Evolutionary conservation across 2,113 vertebrate genomes (phyloP), one percentile per base, ranked within the genome.

Genomic region (Ardeotis arabs): DNA sequence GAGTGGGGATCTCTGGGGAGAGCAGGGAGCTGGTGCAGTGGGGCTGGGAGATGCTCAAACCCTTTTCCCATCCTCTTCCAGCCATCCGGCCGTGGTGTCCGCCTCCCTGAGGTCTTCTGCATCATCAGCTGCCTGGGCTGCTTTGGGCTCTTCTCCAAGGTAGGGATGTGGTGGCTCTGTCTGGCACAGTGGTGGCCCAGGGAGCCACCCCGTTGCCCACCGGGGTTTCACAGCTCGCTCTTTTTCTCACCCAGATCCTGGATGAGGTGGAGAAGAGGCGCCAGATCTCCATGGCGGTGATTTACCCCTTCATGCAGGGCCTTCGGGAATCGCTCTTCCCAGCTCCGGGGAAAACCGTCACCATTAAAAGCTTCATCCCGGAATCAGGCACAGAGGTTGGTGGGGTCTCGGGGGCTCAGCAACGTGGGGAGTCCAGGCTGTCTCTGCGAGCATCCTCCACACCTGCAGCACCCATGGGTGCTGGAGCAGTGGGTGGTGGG

Each of bases 221-320:
- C 0, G 0, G 29, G 29, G 18, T 47, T n/a, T 87, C 44, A 58
- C 4, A 2, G 55, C 19, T 69, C 28, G 1, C 52, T 31, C 56
- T 45, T 6, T 17, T 47, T 59, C 52, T 77, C 44, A 10, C 23
- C 5, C 88, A 99, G 99, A 99, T 99, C 95, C 98, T 99, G 90
- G 99, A 99, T 0, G 99, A 99, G 97, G 99, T 99, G 92, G 99
- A 99, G 97, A 99, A 99, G 97, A 97, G 99, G 20, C 98, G 99
- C 29, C 99, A 99, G 98, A 99, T 99, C 93, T 99, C 99, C 94
- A 98, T 98, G 98, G 99, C 99, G 0, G 99, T 99, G 97, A 99
- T 99, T 81, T 99, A 99, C 95, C 99, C 99, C 9, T 99, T 99
- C 98, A 99, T 99, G 99, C 99, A 99, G 96, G 99, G 99, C 72